Conservation (phyloP, 2,888 invertebrate genomes). For the Periphyllus acericola region DNA sequence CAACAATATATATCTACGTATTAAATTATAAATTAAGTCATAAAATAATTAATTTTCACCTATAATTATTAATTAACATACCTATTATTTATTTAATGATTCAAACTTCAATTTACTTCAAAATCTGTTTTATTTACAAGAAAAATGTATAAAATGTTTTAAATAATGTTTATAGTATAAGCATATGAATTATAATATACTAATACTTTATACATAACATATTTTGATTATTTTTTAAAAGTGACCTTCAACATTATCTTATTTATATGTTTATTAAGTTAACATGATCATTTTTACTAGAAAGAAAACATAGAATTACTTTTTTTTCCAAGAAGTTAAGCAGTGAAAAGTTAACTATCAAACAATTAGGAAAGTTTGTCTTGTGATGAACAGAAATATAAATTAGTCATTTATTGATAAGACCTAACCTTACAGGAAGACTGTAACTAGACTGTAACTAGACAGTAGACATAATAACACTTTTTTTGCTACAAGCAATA, state of each 20-base stretch:
- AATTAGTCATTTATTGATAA: slow-evolving; percentile 1
- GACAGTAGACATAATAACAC: too few relatives aligned
- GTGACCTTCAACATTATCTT: neutral
- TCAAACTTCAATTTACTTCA: too few relatives aligned
- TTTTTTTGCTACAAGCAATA: neutral
- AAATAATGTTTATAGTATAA: neutral
- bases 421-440: slow-evolving; percentile 26
- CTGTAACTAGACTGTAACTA: neutral
- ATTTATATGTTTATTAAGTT: neutral
- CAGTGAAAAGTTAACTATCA: neutral
- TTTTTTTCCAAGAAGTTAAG: neutral
- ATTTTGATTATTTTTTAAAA: neutral
- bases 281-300: neutral
- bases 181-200: neutral
- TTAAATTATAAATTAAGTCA: too few relatives aligned
- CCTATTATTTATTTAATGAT: too few relatives aligned
- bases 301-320: neutral
- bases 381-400: neutral
- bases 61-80: too few relatives aligned
- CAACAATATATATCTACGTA: too few relatives aligned
- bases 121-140: too few relatives aligned
- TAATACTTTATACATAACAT: too few relatives aligned
- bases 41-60: too few relatives aligned
- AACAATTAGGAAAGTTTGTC: neutral
- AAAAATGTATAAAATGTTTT: too few relatives aligned